These are phyloP conservation scores for Leucophenga maculata DNA, from an alignment of 2,888 invertebrate genomes.

Conservation along the genomic window DNA sequence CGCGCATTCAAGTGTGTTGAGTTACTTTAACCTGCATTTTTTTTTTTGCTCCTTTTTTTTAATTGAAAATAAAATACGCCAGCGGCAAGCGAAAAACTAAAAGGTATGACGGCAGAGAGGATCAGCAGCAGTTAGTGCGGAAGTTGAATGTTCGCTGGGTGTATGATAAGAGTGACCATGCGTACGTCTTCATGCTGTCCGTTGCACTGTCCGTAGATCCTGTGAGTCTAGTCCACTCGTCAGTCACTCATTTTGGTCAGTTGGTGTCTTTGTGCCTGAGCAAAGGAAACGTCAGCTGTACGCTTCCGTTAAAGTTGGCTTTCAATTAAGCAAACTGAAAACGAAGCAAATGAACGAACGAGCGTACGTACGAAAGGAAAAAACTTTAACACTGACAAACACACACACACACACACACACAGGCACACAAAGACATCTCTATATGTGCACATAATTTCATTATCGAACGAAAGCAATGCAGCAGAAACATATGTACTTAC, in stretches of 20 bases:
- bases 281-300: slow-evolving; percentile 58
- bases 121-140: slow-evolving; percentile 7
- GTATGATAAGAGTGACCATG: background rate
- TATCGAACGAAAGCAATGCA: too few species aligned
- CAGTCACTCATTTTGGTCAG: background rate
- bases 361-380: slow-evolving; percentile 22
- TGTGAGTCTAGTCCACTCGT: background rate
- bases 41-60: slow-evolving; percentile 34
- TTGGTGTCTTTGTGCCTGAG: slow-evolving; percentile 34
- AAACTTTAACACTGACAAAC: background rate
- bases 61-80: slow-evolving; percentile 63
- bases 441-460: background rate
- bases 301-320: slow-evolving; percentile 54
- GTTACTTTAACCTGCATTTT: background rate
- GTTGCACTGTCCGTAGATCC: too few species aligned
- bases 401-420: background rate
- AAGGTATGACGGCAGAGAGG: background rate
- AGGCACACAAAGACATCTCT: background rate
- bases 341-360: background rate
- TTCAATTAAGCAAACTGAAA: slow-evolving; percentile 56
- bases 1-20: background rate
- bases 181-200: background rate
- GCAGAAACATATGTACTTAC: too few species aligned
- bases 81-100: slow-evolving; percentile 57
- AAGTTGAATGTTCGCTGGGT: background rate